These are phyloP conservation scores for Chironomus riparius DNA, from an alignment of 2,888 invertebrate species.

Conservation along the genomic window DNA sequence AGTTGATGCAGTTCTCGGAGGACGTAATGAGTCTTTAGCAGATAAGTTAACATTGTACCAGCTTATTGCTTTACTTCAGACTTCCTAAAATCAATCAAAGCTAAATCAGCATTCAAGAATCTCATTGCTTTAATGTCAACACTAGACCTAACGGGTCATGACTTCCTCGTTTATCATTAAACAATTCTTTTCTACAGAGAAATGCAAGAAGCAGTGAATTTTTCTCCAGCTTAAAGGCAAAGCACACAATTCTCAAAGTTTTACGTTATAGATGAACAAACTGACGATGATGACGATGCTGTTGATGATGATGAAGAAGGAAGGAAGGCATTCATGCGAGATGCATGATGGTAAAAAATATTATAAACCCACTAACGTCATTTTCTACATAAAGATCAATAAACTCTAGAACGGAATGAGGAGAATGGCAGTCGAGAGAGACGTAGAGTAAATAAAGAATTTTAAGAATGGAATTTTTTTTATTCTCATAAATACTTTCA, in stretches of 20 bases:
- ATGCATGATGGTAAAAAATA: background rate
- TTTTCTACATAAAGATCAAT: background rate
- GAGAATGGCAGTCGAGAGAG: too few species aligned
- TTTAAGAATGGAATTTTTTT: background rate
- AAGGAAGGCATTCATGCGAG: slow-evolving; percentile 5
- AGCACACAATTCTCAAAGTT: background rate
- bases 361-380: background rate
- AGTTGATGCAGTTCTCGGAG: too few species aligned
- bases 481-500: too few species aligned
- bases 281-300: too few species aligned
- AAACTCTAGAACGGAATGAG: background rate
- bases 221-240: background rate
- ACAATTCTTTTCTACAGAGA: background rate
- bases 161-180: background rate
- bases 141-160: background rate
- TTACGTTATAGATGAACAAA: background rate
- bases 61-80: too few species aligned
- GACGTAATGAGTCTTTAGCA: too few species aligned
- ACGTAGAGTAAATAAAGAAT: too few species aligned
- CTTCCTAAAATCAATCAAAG: too few species aligned
- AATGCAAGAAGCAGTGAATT: background rate
- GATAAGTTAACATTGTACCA: too few species aligned
- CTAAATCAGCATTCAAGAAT: too few species aligned
- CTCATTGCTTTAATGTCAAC: too few species aligned
- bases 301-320: background rate